phyloP scores from a whole-genome alignment of 2,113 vertebrate species.

The Ptychochromis oligacanthus region DNA sequence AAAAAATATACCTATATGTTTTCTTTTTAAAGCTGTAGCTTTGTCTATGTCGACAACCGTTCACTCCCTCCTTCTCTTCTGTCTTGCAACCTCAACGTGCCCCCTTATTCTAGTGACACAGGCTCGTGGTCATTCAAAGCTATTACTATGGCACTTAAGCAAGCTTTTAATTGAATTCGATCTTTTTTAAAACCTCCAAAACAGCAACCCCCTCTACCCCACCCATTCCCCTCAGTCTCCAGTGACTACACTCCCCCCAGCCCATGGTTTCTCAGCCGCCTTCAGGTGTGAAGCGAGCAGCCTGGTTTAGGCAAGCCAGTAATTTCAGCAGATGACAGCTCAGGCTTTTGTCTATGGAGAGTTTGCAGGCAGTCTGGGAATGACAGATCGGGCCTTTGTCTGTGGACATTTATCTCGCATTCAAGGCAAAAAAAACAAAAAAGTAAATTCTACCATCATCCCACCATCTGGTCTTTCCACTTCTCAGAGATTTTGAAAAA shows the following conservation, averaged over 20 bases:
- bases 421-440: conserved; percentile 39
- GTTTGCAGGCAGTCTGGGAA: conserved; percentile 70
- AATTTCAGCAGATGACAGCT: conserved; percentile 51
- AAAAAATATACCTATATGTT: conserved; percentile 59
- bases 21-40: conserved; percentile 70
- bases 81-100: conserved; percentile 28
- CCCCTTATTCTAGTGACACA: conserved; percentile 56
- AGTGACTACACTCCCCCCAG: conserved; percentile 53
- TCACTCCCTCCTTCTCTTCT: conserved; percentile 9
- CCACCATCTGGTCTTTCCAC: conserved; percentile 15
- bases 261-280: conserved; percentile 40
- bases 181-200: conserved; percentile 16
- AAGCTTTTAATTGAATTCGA: conserved; percentile 46
- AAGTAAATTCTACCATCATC: conserved; percentile 21
- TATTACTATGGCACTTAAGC: conserved; percentile 73
- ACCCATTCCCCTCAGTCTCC: conserved; percentile 8
- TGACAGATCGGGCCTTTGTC: conserved; percentile 69
- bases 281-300: conserved; percentile 52
- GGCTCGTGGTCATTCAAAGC: conserved; percentile 72
- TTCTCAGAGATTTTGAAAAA: neutral
- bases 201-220: neutral
- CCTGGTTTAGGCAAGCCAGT: conserved; percentile 58
- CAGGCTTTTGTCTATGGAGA: conserved; percentile 64
- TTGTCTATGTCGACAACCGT: conserved; percentile 39
- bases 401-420: conserved; percentile 39